Base-by-base conservation (phyloP, 2,797 vertebrate species). In the Epinephelus malabaricus region DNA sequence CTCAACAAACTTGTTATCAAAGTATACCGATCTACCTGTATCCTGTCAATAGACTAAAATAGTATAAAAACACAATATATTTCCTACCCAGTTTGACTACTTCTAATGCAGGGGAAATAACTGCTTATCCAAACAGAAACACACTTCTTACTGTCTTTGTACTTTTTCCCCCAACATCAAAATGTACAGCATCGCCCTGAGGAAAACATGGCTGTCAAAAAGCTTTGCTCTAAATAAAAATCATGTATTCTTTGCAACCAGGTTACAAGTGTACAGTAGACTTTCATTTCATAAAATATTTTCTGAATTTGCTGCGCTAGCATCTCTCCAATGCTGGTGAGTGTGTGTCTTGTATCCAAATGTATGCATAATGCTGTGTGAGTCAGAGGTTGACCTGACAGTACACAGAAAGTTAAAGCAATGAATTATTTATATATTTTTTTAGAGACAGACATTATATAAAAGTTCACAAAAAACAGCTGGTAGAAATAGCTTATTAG, bases 111-210 rank as follows among this genome's bases (percentile, higher is more conserved):
- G 21, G 21, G 5, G 15, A 78, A 65, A 69, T n/a, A 84, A 69
- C 30, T 79, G 50, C 67, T 79, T 84, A 70, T 73, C 49, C 45
- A 78, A 69, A 81, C 13, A 58, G 11, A 79, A 66, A 58, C 67
- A 58, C 54, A 45, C 23, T 49, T 65, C 47, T 46, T 47, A 51
- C 27, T 3, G 21, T 71, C 81, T 73, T 74, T 77, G 54, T 53
- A 49, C 56, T 45, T 53, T 65, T 25, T 12, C 5, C 9, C 25
- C 2, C 17, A 25, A 60, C 34, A 78, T 71, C 46, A 71, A 65
- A 80, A 77, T 78, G 46, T 40, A 59, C 17, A 56, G 15, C 51
- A 46, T 43, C 6, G 3, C 66, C 21, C 11, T 3, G 15, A 76
- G 58, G 51, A 60, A 43, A 43, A 60, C 59, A 62, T 11, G 27